Conservation (phyloP, 64 coral and sea anemone genomes). For the Montipora efflorescens region DNA sequence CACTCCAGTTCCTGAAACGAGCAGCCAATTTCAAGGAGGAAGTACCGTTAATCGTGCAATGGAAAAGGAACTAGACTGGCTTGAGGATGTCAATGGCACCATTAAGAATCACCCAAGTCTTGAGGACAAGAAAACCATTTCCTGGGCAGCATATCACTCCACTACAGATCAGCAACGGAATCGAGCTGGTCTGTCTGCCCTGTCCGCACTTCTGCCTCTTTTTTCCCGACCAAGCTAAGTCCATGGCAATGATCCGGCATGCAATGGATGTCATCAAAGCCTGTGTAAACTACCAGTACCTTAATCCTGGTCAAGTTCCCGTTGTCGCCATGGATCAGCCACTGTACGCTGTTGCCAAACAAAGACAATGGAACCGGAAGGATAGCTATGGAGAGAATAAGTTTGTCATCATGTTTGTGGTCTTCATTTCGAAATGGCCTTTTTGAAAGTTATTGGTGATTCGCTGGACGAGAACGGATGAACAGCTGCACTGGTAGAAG, state of each 20-base stretch:
- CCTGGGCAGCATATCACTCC: constrained; percentile 32
- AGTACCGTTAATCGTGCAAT: background rate
- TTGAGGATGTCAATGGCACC: constrained; percentile 15
- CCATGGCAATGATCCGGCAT: constrained; percentile 24
- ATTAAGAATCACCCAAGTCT: no score
- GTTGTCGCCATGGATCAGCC: constrained; percentile 48
- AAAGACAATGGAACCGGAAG: constrained; percentile 34
- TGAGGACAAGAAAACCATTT: background rate
- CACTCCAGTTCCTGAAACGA: background rate
- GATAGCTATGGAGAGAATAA: constrained; percentile 28
- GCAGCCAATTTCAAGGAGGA: constrained; percentile 1
- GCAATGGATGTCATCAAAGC: constrained; percentile 41
- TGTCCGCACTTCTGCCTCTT: constrained; percentile 43
- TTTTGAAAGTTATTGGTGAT: constrained; percentile 6
- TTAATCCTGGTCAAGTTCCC: constrained; percentile 30
- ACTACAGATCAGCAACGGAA: constrained; percentile 1
- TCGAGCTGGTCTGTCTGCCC: background rate
- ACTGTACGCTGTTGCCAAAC: constrained; percentile 37
- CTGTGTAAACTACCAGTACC: background rate
- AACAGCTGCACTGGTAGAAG: background rate
- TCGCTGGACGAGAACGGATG: constrained; percentile 34
- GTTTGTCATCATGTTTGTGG: constrained; percentile 65
- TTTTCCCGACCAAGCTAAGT: constrained; percentile 26
- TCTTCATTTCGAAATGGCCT: constrained; percentile 42
- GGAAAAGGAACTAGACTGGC: constrained; percentile 17